Conservation (phyloP, 2,888 invertebrate genomes). For the Chalcis sispes region DNA sequence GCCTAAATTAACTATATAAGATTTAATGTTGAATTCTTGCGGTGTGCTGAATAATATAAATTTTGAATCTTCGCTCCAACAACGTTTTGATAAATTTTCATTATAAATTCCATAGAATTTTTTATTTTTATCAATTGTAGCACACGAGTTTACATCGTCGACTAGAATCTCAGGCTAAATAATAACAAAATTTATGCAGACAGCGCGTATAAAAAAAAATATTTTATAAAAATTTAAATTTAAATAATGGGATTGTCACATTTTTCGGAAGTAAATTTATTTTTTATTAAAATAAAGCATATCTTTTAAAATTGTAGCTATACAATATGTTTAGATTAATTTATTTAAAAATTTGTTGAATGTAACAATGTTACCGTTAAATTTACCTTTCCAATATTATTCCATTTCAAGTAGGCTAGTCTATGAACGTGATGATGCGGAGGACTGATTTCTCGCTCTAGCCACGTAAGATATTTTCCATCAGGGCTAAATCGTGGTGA, state of each 20-base stretch:
- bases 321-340: not conserved
- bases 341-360: not conserved
- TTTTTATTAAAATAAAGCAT: not conserved
- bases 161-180: conserved; percentile 76
- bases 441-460: conserved; percentile 83
- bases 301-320: not conserved
- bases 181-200: no score
- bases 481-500: conserved; percentile 82
- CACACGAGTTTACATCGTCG: conserved; percentile 78
- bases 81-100: conserved; percentile 78
- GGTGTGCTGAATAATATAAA: conserved; percentile 82
- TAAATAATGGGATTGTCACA: no score
- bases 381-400: conserved; percentile 65
- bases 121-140: conserved; percentile 75
- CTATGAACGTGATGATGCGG: conserved; percentile 84
- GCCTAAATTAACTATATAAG: conserved; percentile 82
- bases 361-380: not conserved
- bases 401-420: conserved; percentile 78
- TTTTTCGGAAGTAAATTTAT: not conserved
- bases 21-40: conserved; percentile 79
- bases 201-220: no score
- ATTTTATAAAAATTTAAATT: no score
- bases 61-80: conserved; percentile 82
- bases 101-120: conserved; percentile 84
- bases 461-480: conserved; percentile 82